Base-by-base conservation (phyloP, 2,888 invertebrate species). In the Lithophane ornitopus region DNA sequence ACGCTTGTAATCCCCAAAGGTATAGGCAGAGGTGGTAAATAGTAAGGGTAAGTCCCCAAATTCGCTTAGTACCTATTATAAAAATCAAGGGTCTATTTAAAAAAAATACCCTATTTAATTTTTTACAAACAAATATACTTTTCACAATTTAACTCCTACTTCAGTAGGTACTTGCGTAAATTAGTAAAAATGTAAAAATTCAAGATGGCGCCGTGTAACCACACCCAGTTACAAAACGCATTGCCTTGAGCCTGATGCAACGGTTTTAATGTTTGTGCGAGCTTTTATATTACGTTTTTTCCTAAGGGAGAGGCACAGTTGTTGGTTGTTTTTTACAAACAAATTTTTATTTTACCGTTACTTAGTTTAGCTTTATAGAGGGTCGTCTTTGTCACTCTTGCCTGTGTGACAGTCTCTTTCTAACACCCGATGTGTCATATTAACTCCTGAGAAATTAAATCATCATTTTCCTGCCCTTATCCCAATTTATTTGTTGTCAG, bases 191-290 rank as follows among this genome's bases (percentile, higher is more conserved):
- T 41, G 11, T n/a, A 54, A 80, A 68, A 74, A 69, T 14, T 0
- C 84, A 81, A 73, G 69, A 81, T 83, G 79, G 83, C 84, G 84
- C 19, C 12, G 14, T 28, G 34, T 65, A 9, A 34, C 81, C 81
- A 65, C 79, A 83, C 78, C 84, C 69, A 62, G 66, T 78, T 82
- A 34, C 83, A 78, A 81, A 71, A 81, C 61, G 52, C 44, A 83
- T 81, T 73, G 52, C 84, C 81, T 83, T 83, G 80, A 83, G 66
- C 6, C 56, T 83, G 69, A 79, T 79, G 84, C 66, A 73, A 81
- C 46, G 22, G 28, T 56, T 54, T 59, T 54, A 65, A 56, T 59
- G 26, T 54, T 41, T 19, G 19, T 39, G 22, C 16, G 26, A 62
- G 79, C 39, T 77, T 78, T 78, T 66, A 62, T 72, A 41, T 41